Percentiles rank a stretch among this genome's conserved stretches.
These are phyloP conservation scores for Hyalella azteca DNA, from an alignment of 2,888 invertebrate species.

Conservation along the genomic window DNA sequence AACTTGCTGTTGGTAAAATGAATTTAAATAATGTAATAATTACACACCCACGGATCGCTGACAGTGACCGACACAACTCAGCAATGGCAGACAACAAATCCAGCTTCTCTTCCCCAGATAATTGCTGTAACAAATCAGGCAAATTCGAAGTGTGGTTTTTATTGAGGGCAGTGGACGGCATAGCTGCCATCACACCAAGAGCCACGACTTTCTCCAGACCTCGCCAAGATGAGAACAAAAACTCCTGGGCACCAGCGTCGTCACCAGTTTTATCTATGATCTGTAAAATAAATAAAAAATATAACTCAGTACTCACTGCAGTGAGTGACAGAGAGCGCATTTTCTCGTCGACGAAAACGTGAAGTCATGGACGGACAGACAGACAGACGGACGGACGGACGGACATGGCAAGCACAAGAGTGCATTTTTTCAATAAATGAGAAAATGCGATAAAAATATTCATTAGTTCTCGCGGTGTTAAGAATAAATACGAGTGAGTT, in stretches of 20 bases:
- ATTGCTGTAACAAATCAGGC: constrained; percentile 1
- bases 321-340: no score
- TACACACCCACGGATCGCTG: not conserved
- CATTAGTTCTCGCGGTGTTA: no score
- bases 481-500: no score
- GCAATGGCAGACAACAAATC: constrained; percentile 8
- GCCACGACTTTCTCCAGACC: constrained; percentile 15
- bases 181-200: not conserved
- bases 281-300: not conserved
- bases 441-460: no score
- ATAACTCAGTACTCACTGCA: no score
- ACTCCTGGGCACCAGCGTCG: not conserved
- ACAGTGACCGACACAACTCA: constrained; percentile 24
- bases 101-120: not conserved
- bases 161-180: constrained; percentile 4
- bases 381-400: no score
- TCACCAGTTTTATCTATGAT: constrained; percentile 7
- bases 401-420: no score
- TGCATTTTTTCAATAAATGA: no score
- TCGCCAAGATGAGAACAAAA: not conserved
- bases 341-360: no score
- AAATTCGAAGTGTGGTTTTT: not conserved
- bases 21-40: no score
- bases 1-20: no score
- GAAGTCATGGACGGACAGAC: no score